Evolutionary conservation across 1,140 invertebrate species (phyloP).

Genomic region (Rhagoletis zephyria): DNA sequence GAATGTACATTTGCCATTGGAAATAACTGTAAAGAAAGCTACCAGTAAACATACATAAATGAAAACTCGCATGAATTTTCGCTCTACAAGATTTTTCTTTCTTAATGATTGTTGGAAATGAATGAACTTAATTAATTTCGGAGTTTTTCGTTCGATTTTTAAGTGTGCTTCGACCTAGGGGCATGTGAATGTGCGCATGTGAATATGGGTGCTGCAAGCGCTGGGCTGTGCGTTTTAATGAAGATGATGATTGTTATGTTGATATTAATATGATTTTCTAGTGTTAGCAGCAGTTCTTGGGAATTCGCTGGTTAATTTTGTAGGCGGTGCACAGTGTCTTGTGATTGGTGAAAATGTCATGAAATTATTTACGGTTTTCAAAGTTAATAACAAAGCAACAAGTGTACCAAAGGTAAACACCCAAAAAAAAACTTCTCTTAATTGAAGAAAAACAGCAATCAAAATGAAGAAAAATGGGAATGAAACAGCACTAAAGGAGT

Average conservation of each 20-base stretch:
- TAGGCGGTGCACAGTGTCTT: not conserved
- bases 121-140: conserved; percentile 40
- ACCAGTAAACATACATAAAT: not conserved
- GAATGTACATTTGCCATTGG: not conserved
- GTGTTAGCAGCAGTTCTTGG: not conserved
- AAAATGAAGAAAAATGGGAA: too few relatives aligned
- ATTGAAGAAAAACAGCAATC: too few relatives aligned
- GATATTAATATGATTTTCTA: conserved; percentile 34
- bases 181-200: not conserved
- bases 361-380: too few relatives aligned
- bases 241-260: not conserved
- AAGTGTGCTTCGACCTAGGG: not conserved
- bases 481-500: too few relatives aligned
- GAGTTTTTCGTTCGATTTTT: conserved; percentile 1
- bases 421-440: too few relatives aligned
- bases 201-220: not conserved
- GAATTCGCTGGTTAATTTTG: not conserved
- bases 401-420: too few relatives aligned
- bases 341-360: too few relatives aligned
- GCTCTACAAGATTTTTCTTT: not conserved
- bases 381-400: too few relatives aligned
- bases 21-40: not conserved
- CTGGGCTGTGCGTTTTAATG: not conserved
- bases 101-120: not conserved
- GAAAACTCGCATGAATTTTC: not conserved